Evolutionary conservation across 2,888 invertebrate species (phyloP).

Genomic region (Heliconius aoede): DNA sequence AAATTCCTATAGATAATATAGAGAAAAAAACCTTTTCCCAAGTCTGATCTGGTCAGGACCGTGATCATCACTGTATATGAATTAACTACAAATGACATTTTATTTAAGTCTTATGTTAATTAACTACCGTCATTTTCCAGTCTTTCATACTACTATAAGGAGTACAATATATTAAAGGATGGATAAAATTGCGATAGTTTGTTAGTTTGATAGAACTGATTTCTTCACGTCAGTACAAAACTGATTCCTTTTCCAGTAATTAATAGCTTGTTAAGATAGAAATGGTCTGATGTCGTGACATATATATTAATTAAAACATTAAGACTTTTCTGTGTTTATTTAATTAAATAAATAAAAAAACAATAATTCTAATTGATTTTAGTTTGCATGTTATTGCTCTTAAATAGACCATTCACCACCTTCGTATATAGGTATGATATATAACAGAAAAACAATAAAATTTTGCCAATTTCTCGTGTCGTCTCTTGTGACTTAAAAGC

Average conservation of each 20-base stretch:
- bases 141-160: conserved; percentile 24
- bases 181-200: conserved; percentile 18
- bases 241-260: neutral
- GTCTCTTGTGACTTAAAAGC: too few species aligned
- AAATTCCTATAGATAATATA: too few species aligned
- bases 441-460: neutral
- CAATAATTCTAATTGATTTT: too few species aligned
- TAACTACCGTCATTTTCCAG: neutral
- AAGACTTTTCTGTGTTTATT: neutral
- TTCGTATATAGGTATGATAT: too few species aligned
- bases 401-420: too few species aligned
- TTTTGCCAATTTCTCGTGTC: neutral
- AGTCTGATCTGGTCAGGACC: neutral
- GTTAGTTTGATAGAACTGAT: conserved; percentile 1
- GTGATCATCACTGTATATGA: neutral
- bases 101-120: neutral
- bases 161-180: conserved; percentile 27
- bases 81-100: neutral
- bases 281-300: neutral
- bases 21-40: too few species aligned
- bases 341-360: neutral
- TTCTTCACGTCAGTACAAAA: neutral
- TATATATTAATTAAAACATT: too few species aligned
- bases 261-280: neutral
- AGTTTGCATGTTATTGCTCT: too few species aligned